phyloP scores from a whole-genome alignment of 2,888 invertebrate genomes.

The Eilema griseolum region DNA sequence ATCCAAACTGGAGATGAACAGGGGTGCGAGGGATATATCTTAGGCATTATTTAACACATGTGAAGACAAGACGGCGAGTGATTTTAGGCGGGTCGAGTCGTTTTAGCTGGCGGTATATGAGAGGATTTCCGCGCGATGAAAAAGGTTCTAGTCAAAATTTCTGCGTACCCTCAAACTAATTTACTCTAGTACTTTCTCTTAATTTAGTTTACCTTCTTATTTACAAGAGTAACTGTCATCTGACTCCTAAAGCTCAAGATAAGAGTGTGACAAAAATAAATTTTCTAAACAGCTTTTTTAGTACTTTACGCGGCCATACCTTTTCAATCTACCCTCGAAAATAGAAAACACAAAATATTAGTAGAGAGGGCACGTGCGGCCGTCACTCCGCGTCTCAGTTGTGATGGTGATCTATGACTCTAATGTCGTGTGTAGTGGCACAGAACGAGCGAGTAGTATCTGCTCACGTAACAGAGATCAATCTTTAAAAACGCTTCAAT shows the following conservation, averaged over 20 bases:
- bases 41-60: too few relatives aligned
- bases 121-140: too few relatives aligned
- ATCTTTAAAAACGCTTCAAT: neutral
- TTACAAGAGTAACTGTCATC: neutral
- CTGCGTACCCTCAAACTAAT: too few relatives aligned
- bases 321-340: constrained; percentile 6
- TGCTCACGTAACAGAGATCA: neutral
- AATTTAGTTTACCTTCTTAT: neutral
- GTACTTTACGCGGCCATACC: neutral
- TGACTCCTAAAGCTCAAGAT: neutral
- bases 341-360: neutral
- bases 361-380: neutral
- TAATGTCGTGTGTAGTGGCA: neutral
- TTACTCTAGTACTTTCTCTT: neutral
- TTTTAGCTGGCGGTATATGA: too few relatives aligned
- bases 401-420: constrained; percentile 10
- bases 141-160: too few relatives aligned
- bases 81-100: too few relatives aligned
- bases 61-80: too few relatives aligned
- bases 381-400: neutral
- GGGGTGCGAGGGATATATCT: too few relatives aligned
- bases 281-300: too few relatives aligned
- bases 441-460: neutral
- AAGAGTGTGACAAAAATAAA: too few relatives aligned
- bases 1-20: too few relatives aligned